Base-by-base conservation (phyloP, 2,113 vertebrate species). In the Otolemur garnettii region DNA sequence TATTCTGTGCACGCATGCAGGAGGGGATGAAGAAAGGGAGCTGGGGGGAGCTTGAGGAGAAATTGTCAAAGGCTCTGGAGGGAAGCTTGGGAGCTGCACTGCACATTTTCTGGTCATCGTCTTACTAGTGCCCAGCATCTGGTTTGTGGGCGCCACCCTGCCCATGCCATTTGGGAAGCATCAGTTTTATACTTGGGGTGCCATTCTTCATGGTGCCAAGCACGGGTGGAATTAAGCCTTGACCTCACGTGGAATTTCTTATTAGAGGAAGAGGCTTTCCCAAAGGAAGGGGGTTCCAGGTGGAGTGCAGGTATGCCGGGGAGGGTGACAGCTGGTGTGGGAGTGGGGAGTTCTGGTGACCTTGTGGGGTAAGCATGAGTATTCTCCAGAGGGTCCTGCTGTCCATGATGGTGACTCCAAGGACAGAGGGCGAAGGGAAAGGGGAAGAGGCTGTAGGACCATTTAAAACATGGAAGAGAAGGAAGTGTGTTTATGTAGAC, bases 391-490 rank as follows among this genome's bases (percentile, higher is more conserved):
- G 7, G 10, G 74, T 21, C 19, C 42, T 89, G 19, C 55, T 55
- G 4, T 81, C 30, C 14, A 4, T 22, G 53, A 18, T 4, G 1
- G 12, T 13, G 24, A 4, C 55, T 35, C 77, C 69, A 26, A 11
- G 0, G 7, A 42, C 2, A 11, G 7, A 18, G 1, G 4, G 9
- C 2, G 28, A 66, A 9, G 15, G 38, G 22, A 8, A 35, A n/a
- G 4, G 28, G 14, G 57, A 35, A 42, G 26, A 59, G 50, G 33
- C 28, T 38, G 1, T 33, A 50, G 45, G 18, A 38, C 38, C 33
- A 53, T 19, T 74, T 69, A 14, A 33, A 88, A 85, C 45, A n/a
- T 21, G n/a, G 30, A 24, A 22, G 79, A 90, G 62, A n/a, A 64
- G 14, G 30, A 33, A 38, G 5, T 24, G 7, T 45, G 6, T 59